Conservation (phyloP, 2,888 invertebrate species). For the Euzetes globulus region DNA sequence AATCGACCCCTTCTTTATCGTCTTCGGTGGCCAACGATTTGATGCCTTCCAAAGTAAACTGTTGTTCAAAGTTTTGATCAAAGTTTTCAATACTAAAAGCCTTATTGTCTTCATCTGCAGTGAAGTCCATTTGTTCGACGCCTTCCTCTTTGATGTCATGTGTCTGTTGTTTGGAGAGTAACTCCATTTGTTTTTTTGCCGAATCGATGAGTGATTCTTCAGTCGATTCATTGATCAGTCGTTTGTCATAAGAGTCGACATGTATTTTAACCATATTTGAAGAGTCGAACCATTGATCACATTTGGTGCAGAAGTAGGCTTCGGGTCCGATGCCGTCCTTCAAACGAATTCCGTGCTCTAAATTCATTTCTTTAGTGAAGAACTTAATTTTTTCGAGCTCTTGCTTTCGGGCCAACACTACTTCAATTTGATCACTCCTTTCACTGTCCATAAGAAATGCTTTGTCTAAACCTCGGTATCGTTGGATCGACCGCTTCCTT, state of each 20-base stretch:
- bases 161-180: no score
- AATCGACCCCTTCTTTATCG: no score
- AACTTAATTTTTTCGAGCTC: slow-evolving; percentile 6
- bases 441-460: neutral
- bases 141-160: no score
- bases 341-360: slow-evolving; percentile 5
- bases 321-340: slow-evolving; percentile 41
- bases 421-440: neutral
- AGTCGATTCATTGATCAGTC: no score
- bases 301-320: neutral
- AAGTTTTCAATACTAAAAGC: neutral
- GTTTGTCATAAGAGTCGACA: no score
- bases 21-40: neutral
- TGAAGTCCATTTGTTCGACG: no score
- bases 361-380: neutral
- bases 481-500: neutral
- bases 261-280: no score
- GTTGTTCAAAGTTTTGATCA: no score
- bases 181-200: no score
- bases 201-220: no score
- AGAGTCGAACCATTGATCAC: no score
- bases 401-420: neutral
- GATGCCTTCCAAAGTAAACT: neutral
- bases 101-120: no score
- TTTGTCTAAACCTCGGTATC: neutral